These are phyloP conservation scores for Anas bernieri DNA, from an alignment of 2,797 vertebrate species.

Conservation along the genomic window DNA sequence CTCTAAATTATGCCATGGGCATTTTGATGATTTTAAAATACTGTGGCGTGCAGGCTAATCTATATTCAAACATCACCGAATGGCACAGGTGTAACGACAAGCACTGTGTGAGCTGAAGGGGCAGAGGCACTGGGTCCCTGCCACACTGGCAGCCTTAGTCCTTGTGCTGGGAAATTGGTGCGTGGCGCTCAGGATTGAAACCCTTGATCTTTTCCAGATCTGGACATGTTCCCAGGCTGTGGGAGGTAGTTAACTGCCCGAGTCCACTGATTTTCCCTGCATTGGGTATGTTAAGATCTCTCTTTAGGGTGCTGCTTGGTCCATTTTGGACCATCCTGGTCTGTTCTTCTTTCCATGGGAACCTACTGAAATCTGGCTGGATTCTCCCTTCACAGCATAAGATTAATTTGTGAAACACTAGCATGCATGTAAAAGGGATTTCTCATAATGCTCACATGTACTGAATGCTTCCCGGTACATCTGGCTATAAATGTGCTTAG, in stretches of 20 bases:
- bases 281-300: background rate
- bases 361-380: background rate
- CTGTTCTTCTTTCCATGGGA: background rate
- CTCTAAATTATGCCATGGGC: background rate
- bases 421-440: background rate
- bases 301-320: background rate
- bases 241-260: background rate
- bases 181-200: background rate
- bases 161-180: background rate
- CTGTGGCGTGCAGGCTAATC: background rate
- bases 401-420: background rate
- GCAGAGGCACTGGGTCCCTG: background rate
- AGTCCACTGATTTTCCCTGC: background rate
- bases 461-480: background rate
- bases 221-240: rapidly evolving
- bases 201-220: background rate
- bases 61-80: background rate
- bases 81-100: background rate
- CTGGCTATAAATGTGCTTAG: background rate
- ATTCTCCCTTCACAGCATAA: background rate
- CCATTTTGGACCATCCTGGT: background rate
- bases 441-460: background rate
- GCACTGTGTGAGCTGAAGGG: background rate
- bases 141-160: background rate
- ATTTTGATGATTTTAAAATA: background rate